These are phyloP conservation scores for Drosophila busckii DNA, from an alignment of 1,140 invertebrate species.

Conservation along the genomic window DNA sequence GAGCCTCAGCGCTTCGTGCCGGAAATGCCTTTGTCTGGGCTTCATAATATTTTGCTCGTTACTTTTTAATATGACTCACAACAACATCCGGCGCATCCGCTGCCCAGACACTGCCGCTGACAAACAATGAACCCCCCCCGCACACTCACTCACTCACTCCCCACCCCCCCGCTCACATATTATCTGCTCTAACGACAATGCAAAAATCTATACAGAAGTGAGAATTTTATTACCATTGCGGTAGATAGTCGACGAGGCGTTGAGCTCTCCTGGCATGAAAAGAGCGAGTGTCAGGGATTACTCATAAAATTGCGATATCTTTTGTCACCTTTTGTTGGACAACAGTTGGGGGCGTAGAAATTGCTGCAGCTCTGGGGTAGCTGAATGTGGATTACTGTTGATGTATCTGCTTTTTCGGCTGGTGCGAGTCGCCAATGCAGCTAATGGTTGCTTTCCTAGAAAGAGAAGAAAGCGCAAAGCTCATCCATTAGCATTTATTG, in stretches of 20 bases:
- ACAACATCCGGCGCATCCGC: slow-evolving; percentile 55
- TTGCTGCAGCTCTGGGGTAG: background rate
- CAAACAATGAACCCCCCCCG: slow-evolving; percentile 25
- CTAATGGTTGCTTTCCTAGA: slow-evolving; percentile 28
- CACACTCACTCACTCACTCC: slow-evolving; percentile 1
- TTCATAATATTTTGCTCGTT: slow-evolving; percentile 75
- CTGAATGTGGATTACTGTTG: slow-evolving; percentile 29
- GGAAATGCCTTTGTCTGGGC: slow-evolving; percentile 74
- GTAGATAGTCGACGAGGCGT: slow-evolving; percentile 3
- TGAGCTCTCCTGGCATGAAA: slow-evolving; percentile 24
- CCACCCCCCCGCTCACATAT: slow-evolving; percentile 18
- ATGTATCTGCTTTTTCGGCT: slow-evolving; percentile 1
- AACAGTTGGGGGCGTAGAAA: slow-evolving; percentile 2
- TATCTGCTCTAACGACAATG: slow-evolving; percentile 66
- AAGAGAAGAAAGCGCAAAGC: slow-evolving; percentile 17
- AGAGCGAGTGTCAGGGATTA: slow-evolving; percentile 73
- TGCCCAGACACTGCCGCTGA: slow-evolving; percentile 39
- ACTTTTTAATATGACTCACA: slow-evolving; percentile 75
- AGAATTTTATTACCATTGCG: slow-evolving; percentile 68
- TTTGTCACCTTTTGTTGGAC: slow-evolving; percentile 70
- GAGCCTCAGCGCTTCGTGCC: slow-evolving; percentile 29
- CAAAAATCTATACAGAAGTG: slow-evolving; percentile 70
- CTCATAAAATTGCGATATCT: slow-evolving; percentile 77
- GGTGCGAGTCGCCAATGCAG: slow-evolving; percentile 9
- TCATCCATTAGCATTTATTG: slow-evolving; percentile 69